Evolutionary conservation across 2,888 invertebrate species (phyloP), one percentile per base, ranked within the genome.

Genomic region (Lasioglossum lativentre): DNA sequence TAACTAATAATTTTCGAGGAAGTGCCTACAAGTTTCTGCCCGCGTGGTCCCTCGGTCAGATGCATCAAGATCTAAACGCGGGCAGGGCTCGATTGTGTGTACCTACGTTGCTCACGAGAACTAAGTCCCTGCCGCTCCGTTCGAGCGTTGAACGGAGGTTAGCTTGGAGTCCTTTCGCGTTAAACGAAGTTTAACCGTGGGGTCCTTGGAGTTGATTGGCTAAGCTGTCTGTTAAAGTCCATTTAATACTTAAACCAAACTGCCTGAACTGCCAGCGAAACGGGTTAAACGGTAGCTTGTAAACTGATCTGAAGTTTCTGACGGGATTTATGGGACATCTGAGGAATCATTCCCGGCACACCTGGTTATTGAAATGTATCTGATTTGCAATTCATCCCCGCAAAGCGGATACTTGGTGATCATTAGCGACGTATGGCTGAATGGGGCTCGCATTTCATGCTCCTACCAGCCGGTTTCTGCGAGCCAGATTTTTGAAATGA

Each of bases 101-200:
- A 75, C 56, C 56, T 56, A 56, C 14, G 83, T 75, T 80, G 19
- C 27, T 71, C 40, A 56, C n/a, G 40, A 70, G 70, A 78, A 76
- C 87, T 78, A 86, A 83, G 75, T 80, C 75, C 75, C 72, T 30
- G 10, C 6, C 63, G 79, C 75, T 84, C 76, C 72, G 86, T 78
- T 68, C 34, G 56, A 86, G 73, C 80, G 70, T 73, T 83, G 77
- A 86, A 52, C 77, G 63, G 72, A 86, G 83, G 82, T 86, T 75
- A 74, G 74, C 63, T 68, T 38, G 70, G 84, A 72, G 80, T 86
- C 76, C 52, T 79, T n/a, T 40, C 71, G 68, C 68, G 73, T 85
- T 83, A 76, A 85, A 75, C 85, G 71, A 78, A 85, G 85, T 86
- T 86, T 76, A 78, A 77, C 76, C 47, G 68, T 16, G 63, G 42